phyloP scores from a whole-genome alignment of 1,140 invertebrate species.

The Macrostomum lignano region DNA sequence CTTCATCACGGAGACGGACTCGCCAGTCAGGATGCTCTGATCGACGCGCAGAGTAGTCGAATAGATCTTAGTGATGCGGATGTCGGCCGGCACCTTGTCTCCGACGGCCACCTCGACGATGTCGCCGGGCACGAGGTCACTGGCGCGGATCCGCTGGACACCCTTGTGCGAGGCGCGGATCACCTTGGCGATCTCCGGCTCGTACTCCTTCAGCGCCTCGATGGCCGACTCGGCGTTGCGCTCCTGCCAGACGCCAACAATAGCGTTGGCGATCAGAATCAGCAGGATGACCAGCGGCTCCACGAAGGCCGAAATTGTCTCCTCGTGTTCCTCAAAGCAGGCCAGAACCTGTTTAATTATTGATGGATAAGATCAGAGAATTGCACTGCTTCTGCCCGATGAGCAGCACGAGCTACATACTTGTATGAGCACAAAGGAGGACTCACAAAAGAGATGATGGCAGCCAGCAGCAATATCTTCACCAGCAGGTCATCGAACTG shows the following conservation, averaged over 20 bases:
- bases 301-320: constrained; percentile 79
- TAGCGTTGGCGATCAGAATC: constrained; percentile 94
- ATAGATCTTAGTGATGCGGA: constrained; percentile 74
- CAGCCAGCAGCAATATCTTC: constrained; percentile 98
- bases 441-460: constrained; percentile 99
- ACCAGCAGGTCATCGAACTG: constrained; percentile 99
- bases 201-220: constrained; percentile 98
- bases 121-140: constrained; percentile 92
- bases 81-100: constrained; percentile 97
- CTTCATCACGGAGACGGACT: constrained; percentile 98
- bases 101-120: constrained; percentile 85
- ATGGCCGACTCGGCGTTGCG: constrained; percentile 98
- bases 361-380: constrained; percentile 1
- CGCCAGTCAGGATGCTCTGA: constrained; percentile 90
- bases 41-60: constrained; percentile 95
- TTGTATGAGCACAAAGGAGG: too few relatives aligned
- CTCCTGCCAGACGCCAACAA: constrained; percentile 99
- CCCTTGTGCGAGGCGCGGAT: constrained; percentile 67
- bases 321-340: constrained; percentile 96
- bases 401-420: too few relatives aligned
- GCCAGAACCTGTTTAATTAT: constrained; percentile 58
- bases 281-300: constrained; percentile 99
- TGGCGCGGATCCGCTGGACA: constrained; percentile 80
- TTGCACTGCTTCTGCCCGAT: background rate
- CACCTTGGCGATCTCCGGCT: constrained; percentile 99